phyloP scores from a whole-genome alignment of 2,888 invertebrate species.

The Dynastes tityus region DNA sequence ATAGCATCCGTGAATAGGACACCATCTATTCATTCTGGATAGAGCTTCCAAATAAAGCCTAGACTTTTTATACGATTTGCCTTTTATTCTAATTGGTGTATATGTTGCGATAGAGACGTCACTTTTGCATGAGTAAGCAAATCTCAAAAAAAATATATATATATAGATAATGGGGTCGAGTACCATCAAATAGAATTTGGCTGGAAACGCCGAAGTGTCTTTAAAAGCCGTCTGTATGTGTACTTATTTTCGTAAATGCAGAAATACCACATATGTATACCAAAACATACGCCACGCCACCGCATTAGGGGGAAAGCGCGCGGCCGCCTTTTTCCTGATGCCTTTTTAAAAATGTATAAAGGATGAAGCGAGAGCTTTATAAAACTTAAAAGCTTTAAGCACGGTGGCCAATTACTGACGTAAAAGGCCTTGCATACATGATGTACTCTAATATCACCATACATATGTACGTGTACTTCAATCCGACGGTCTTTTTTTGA shows the following conservation, averaged over 20 bases:
- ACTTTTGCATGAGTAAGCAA: constrained; percentile 3
- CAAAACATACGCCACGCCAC: constrained; percentile 51
- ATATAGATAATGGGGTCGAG: not conserved
- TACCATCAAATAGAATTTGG: constrained; percentile 30
- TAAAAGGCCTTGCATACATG: constrained; percentile 70
- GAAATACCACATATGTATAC: constrained; percentile 57
- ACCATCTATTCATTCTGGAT: no score
- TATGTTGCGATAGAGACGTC: no score
- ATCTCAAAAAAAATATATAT: not conserved
- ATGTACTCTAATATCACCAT: constrained; percentile 62
- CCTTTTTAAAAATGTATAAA: constrained; percentile 70
- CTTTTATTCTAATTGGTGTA: no score
- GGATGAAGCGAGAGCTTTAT: constrained; percentile 69
- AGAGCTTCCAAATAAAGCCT: no score
- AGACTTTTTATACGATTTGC: no score
- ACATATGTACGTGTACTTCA: constrained; percentile 33
- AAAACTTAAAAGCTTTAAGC: constrained; percentile 71
- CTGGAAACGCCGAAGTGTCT: constrained; percentile 36
- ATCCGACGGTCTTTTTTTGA: constrained; percentile 23
- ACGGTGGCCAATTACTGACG: constrained; percentile 71
- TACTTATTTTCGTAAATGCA: constrained; percentile 54
- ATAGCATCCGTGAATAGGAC: no score
- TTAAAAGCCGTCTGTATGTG: constrained; percentile 40
- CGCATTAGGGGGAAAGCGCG: constrained; percentile 50
- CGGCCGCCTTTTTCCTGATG: constrained; percentile 62